phyloP scores from a whole-genome alignment of 1,140 invertebrate species.

The Polyergus mexicanus region DNA sequence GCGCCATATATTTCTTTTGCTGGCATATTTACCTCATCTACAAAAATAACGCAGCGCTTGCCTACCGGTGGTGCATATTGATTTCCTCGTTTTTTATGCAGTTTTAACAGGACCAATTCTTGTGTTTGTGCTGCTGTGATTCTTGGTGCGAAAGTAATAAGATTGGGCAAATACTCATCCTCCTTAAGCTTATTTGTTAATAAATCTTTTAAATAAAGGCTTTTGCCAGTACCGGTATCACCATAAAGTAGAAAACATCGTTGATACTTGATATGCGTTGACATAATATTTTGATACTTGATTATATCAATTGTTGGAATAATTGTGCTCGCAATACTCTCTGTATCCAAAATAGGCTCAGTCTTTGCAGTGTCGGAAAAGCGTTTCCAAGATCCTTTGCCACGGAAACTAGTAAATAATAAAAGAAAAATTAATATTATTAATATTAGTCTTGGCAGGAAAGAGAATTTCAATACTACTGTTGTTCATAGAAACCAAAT shows the following conservation, averaged over 20 bases:
- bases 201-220: conserved; percentile 95
- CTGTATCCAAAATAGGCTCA: conserved; percentile 88
- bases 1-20: conserved; percentile 94
- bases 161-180: conserved; percentile 91
- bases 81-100: conserved; percentile 92
- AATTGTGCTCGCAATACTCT: conserved; percentile 91
- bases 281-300: conserved; percentile 90
- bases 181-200: conserved; percentile 93
- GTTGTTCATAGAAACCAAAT: too few relatives aligned
- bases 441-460: too few relatives aligned
- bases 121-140: conserved; percentile 95
- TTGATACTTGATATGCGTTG: conserved; percentile 90
- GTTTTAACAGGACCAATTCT: conserved; percentile 94
- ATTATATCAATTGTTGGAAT: conserved; percentile 95
- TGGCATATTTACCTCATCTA: conserved; percentile 98
- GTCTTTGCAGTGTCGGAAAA: conserved; percentile 90
- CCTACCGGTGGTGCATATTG: conserved; percentile 93
- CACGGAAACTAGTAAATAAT: conserved; percentile 89
- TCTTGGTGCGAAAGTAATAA: conserved; percentile 96
- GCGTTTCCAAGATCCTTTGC: conserved; percentile 93
- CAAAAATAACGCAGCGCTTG: conserved; percentile 93
- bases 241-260: conserved; percentile 94
- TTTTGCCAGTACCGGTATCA: conserved; percentile 97
- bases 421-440: not conserved
- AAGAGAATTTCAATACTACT: too few relatives aligned